phyloP scores from a whole-genome alignment of 2,113 vertebrate species.

The Dicrurus megarhynchus region DNA sequence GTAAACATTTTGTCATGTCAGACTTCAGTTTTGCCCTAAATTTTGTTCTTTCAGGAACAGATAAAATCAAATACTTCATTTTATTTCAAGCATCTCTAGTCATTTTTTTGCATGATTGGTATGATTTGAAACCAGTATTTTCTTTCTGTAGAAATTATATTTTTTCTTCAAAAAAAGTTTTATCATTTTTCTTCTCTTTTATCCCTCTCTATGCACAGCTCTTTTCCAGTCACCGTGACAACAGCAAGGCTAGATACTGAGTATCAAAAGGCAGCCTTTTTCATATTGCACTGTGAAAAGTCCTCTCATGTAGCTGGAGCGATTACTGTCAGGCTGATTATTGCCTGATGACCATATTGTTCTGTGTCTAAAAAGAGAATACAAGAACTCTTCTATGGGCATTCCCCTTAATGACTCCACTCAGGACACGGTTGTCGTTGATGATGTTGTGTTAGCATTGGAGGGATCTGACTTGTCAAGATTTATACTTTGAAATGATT shows the following conservation, averaged over 20 bases:
- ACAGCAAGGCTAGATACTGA: background rate
- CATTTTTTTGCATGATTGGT: background rate
- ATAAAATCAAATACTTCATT: background rate
- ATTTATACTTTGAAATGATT: background rate
- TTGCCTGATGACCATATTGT: slow-evolving; percentile 33
- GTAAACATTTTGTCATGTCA: background rate
- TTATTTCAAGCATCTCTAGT: background rate
- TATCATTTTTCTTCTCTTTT: background rate
- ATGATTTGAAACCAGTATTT: background rate
- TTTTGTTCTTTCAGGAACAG: background rate
- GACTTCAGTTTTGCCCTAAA: background rate
- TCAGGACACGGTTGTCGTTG: background rate
- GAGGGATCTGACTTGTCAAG: background rate
- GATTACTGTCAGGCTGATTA: slow-evolving; percentile 22
- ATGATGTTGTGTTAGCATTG: background rate
- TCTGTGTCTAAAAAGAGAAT: background rate
- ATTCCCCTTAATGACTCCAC: background rate
- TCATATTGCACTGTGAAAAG: background rate
- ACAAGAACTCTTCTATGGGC: background rate
- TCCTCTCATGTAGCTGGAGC: background rate
- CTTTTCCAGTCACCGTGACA: slow-evolving; percentile 44
- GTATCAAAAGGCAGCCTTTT: background rate
- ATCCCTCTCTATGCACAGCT: background rate
- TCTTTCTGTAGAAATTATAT: background rate
- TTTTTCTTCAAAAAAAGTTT: background rate